phyloP scores from a whole-genome alignment of 2,113 vertebrate species.

The Antigone vipio region DNA sequence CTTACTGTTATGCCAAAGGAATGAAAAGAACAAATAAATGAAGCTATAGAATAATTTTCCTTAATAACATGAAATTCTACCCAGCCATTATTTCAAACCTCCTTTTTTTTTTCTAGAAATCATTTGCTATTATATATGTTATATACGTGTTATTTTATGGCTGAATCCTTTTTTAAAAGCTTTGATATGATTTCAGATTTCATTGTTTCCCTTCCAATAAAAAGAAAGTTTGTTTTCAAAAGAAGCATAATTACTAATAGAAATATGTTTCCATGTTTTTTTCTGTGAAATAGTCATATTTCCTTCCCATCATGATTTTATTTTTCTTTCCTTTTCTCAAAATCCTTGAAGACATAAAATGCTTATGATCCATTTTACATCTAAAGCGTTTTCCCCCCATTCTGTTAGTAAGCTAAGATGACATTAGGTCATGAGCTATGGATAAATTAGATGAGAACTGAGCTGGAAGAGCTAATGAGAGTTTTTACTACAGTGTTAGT shows the following conservation, averaged over 20 bases:
- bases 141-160: background rate
- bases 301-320: background rate
- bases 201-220: background rate
- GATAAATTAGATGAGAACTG: background rate
- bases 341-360: background rate
- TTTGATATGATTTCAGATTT: background rate
- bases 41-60: background rate
- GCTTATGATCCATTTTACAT: background rate
- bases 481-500: background rate
- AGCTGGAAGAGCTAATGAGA: background rate
- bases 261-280: background rate
- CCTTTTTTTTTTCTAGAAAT: background rate
- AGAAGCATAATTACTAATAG: background rate
- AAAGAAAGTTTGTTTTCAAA: background rate
- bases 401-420: background rate
- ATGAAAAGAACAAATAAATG: background rate
- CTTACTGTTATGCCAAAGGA: background rate
- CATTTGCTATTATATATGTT: background rate
- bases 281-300: background rate
- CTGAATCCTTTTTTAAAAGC: background rate
- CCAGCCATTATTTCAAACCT: background rate
- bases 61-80: background rate
- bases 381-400: background rate
- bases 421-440: background rate
- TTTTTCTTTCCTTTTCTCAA: conserved; percentile 10